Evolutionary conservation across 2,888 invertebrate species (phyloP).

Genomic region (Candidula unifasciata): DNA sequence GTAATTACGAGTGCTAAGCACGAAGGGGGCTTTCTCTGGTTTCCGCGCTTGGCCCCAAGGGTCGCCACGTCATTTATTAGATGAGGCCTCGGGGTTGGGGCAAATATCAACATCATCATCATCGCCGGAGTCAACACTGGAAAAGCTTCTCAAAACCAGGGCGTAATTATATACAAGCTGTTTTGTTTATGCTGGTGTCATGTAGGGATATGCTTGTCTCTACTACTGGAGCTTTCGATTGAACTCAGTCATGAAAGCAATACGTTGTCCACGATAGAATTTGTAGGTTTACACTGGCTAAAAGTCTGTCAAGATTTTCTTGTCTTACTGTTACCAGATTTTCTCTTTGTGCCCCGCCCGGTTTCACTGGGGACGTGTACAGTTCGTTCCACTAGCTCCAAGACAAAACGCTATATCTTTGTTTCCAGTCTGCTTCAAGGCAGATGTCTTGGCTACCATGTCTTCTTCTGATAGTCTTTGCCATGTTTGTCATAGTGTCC

Average conservation of each 20-base stretch:
- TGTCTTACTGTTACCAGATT: too few relatives aligned
- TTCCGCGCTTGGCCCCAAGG: constrained; percentile 42
- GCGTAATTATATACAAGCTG: constrained; percentile 35
- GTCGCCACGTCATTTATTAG: constrained; percentile 45
- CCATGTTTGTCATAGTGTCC: too few relatives aligned
- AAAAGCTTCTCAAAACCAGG: constrained; percentile 33
- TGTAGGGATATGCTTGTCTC: constrained; percentile 1
- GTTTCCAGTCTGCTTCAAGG: too few relatives aligned
- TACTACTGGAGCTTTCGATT: neutral
- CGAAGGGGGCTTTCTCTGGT: constrained; percentile 42
- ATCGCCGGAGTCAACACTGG: constrained; percentile 24
- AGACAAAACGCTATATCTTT: too few relatives aligned
- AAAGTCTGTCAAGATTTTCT: too few relatives aligned
- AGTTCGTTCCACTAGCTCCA: too few relatives aligned
- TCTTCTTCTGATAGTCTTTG: too few relatives aligned
- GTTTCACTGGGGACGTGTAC: neutral
- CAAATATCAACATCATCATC: constrained; percentile 44
- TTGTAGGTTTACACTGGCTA: neutral
- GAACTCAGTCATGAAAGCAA: neutral
- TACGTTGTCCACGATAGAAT: neutral
- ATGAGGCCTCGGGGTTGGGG: constrained; percentile 40
- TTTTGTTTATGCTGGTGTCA: constrained; percentile 1
- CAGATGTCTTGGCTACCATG: too few relatives aligned
- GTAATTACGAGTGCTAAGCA: constrained; percentile 44
- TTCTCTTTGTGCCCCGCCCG: too few relatives aligned